These are phyloP conservation scores for Scaptodrosophila latifasciaeformis DNA, from an alignment of 2,888 invertebrate species.

Conservation along the genomic window DNA sequence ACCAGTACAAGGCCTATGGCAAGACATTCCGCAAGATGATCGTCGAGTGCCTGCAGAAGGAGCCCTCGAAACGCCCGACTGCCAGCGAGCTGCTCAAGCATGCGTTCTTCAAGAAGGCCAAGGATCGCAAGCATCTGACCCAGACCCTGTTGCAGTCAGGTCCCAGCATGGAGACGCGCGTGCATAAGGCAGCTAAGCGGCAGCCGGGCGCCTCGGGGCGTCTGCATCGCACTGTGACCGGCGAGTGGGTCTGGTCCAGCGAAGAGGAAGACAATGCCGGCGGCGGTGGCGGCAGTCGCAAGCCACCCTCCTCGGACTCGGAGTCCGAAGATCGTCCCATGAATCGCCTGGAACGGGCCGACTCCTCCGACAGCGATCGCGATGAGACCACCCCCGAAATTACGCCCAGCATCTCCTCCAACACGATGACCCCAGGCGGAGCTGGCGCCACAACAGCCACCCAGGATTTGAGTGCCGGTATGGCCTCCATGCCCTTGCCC, in stretches of 20 bases:
- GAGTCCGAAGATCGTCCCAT: constrained; percentile 79
- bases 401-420: constrained; percentile 72
- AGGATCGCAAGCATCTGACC: constrained; percentile 91
- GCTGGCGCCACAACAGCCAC: constrained; percentile 6
- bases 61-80: constrained; percentile 94
- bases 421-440: constrained; percentile 46
- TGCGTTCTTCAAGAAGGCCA: constrained; percentile 98
- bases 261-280: constrained; percentile 87
- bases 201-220: constrained; percentile 91
- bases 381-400: constrained; percentile 74
- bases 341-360: constrained; percentile 79
- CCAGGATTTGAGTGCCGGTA: constrained; percentile 49
- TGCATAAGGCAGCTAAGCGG: constrained; percentile 88
- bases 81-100: constrained; percentile 97
- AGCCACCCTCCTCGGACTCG: constrained; percentile 76
- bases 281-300: constrained; percentile 72
- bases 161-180: constrained; percentile 91
- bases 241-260: constrained; percentile 99
- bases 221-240: constrained; percentile 94
- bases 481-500: constrained; percentile 52
- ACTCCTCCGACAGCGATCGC: constrained; percentile 79
- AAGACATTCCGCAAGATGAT: constrained; percentile 98
- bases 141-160: constrained; percentile 90
- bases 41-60: constrained; percentile 96
- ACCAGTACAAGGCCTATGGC: constrained; percentile 98